These are phyloP conservation scores for Solen grandis DNA, from an alignment of 1,140 invertebrate species.

Conservation along the genomic window DNA sequence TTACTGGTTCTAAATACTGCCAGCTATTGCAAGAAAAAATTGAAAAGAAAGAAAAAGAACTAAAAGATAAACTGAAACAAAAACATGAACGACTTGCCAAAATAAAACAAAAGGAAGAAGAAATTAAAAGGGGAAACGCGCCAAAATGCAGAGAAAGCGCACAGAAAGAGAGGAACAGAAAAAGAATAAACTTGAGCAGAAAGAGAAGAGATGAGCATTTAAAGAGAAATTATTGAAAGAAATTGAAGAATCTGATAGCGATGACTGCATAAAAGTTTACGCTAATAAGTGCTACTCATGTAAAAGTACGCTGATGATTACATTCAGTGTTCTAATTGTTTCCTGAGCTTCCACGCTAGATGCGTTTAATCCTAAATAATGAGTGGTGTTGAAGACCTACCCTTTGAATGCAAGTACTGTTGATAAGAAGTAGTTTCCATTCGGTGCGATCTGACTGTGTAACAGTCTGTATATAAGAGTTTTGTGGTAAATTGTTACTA, in stretches of 20 bases:
- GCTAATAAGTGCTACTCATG: conserved; percentile 10
- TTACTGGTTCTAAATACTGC: conserved; percentile 2
- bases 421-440: too few species aligned
- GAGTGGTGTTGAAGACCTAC: neutral
- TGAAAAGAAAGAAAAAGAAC: neutral
- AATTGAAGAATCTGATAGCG: neutral
- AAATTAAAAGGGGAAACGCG: neutral
- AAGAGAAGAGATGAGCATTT: too few species aligned
- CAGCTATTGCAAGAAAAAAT: neutral
- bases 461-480: too few species aligned
- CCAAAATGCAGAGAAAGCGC: neutral
- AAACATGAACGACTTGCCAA: neutral
- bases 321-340: conserved; percentile 25
- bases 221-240: neutral
- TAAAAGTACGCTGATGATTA: conserved; percentile 18
- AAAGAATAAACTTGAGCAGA: too few species aligned
- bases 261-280: neutral
- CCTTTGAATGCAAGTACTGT: conserved; percentile 40
- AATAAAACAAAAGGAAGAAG: conserved; percentile 1
- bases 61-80: neutral
- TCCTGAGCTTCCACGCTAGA: conserved; percentile 5
- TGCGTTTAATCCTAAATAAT: conserved; percentile 13
- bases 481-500: too few species aligned
- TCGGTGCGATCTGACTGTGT: too few species aligned
- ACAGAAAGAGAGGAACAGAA: conserved; percentile 2